Evolutionary conservation across 2,113 vertebrate species (phyloP).

Genomic region (Ibidorhyncha struthersii): DNA sequence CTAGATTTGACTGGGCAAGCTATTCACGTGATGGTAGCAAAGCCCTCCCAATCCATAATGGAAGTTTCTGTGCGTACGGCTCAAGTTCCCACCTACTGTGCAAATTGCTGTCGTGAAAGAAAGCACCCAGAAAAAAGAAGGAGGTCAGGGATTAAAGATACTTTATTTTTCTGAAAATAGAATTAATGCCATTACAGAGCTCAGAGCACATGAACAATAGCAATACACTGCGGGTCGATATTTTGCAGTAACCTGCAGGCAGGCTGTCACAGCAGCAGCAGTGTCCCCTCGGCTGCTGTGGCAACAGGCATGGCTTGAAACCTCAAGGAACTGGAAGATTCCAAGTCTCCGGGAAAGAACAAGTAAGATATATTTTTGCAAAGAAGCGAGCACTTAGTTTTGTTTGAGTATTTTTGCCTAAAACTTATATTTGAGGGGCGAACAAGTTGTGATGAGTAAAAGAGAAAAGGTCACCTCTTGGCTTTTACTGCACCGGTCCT

Average conservation of each 20-base stretch:
- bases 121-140: not conserved
- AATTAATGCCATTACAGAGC: not conserved
- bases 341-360: not conserved
- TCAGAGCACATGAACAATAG: no score
- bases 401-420: not conserved
- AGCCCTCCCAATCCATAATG: not conserved
- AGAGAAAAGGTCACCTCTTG: not conserved
- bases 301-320: not conserved
- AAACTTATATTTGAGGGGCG: no score
- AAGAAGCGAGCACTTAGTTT: not conserved
- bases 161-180: not conserved
- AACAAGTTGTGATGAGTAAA: not conserved
- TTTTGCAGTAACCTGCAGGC: not conserved
- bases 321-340: not conserved
- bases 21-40: not conserved
- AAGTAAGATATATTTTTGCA: not conserved
- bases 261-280: not conserved
- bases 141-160: not conserved
- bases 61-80: not conserved
- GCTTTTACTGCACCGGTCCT: not conserved
- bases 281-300: no score
- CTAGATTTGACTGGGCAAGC: not conserved
- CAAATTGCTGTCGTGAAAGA: not conserved
- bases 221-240: fast-evolving
- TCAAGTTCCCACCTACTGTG: not conserved